Evolutionary conservation across 1,140 invertebrate species (phyloP), one percentile per base, ranked within the genome.

Genomic region (Metopolophium dirhodum): DNA sequence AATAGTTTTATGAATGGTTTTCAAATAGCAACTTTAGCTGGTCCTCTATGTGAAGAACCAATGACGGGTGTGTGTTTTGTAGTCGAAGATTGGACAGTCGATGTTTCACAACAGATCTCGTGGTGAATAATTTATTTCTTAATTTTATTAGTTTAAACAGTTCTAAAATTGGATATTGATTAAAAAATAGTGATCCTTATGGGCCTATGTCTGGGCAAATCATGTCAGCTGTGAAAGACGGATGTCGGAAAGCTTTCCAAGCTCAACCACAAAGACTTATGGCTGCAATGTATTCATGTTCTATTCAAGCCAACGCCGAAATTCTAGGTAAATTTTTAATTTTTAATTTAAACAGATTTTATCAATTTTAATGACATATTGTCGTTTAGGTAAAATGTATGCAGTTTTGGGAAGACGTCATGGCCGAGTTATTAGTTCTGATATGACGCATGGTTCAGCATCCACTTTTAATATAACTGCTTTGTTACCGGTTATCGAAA

Each of bases 241-340:
- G 97, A 7, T 99, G 99, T 95, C 96, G 97, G 85, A 97, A 97
- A 95, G 97, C 98, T 1, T 98, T 99, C 94, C 98, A 98, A 95
- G 96, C 97, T 57, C 98, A 98, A 95, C 97, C 98, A 11, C 98
- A 99, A 95, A 96, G 99, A 93, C 95, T 99, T 8, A 98, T 99
- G 96, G 98, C 98, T 23, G 99, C 99, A 1, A 99, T 99, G 98
- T 99, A 99, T 95, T 98, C 97, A 61, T 99, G 99, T 95, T 97
- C 97, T 94, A 98, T 99, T 94, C 96, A 98, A 94, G 98, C 98
- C 23, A 98, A 98, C 94, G 97, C 98, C 6, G 98, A 99, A 95
- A 98, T 99, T 94, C 96, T 99, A 94, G 93, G 93, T 94, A 2
- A 54, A 83, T 30, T 20, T 90, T 99, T 98, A 98, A 95, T 97